phyloP scores from a whole-genome alignment of 2,888 invertebrate genomes.

The Cecidostiba fungosa region DNA sequence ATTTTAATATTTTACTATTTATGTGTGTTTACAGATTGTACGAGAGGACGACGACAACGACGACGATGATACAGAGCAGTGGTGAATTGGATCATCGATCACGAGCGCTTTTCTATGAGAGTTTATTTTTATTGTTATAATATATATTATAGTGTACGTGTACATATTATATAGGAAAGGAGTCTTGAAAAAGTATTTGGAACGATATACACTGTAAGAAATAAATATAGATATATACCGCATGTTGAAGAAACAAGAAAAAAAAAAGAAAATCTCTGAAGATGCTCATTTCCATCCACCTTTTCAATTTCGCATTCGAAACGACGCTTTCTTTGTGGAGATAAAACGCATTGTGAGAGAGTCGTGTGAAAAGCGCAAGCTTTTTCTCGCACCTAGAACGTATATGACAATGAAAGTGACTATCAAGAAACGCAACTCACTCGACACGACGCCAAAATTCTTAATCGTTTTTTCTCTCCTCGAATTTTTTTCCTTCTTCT shows the following conservation, averaged over 20 bases:
- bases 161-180: not conserved
- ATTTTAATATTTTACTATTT: not conserved
- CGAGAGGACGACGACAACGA: not conserved
- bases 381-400: not conserved
- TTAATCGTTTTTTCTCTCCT: not conserved
- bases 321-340: not conserved
- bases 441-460: not conserved
- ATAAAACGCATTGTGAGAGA: not conserved
- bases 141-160: not conserved
- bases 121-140: not conserved
- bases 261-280: not conserved
- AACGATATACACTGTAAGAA: not conserved
- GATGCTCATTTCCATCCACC: not conserved
- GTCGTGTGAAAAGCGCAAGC: not conserved
- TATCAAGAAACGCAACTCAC: not conserved
- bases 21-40: not conserved
- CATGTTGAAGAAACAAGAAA: not conserved
- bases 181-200: not conserved
- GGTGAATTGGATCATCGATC: not conserved
- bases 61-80: not conserved
- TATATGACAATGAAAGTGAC: not conserved
- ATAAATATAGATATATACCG: slow-evolving; percentile 4
- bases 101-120: not conserved
- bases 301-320: not conserved
- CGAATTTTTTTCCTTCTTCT: slow-evolving; percentile 22